A percentile compares a stretch with the other conserved stretches of the same genome.
Conservation (phyloP, 2,113 vertebrate species). For the Ophiodon elongatus region DNA sequence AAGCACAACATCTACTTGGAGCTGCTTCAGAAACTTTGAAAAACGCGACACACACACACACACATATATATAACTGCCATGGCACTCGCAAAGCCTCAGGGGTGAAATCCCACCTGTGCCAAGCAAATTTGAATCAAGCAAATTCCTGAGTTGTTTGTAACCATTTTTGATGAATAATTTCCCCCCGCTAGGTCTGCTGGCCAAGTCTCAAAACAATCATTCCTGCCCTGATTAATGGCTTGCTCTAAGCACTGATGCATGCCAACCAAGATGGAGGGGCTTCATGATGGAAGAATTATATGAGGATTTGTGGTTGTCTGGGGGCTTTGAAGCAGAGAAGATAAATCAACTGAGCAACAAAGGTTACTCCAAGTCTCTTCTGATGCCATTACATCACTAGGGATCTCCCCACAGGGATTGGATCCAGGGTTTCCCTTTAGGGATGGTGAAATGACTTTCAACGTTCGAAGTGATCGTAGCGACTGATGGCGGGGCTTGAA, state of each 20-base stretch:
- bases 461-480: not conserved
- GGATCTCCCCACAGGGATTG: conserved; percentile 20
- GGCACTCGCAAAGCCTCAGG: conserved; percentile 23
- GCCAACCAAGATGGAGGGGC: conserved; percentile 53
- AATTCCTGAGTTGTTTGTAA: conserved; percentile 59
- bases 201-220: conserved; percentile 70
- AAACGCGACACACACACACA: not conserved
- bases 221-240: conserved; percentile 70
- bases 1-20: conserved; percentile 1
- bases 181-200: conserved; percentile 21
- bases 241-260: conserved; percentile 54
- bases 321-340: conserved; percentile 27
- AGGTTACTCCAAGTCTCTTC: conserved; percentile 39
- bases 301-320: conserved; percentile 52
- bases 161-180: conserved; percentile 58
- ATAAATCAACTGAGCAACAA: conserved; percentile 43
- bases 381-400: conserved; percentile 25
- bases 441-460: not conserved
- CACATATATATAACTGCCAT: not conserved
- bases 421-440: not conserved
- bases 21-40: conserved; percentile 13
- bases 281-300: conserved; percentile 55
- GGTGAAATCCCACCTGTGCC: conserved; percentile 46
- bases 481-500: conserved; percentile 4
- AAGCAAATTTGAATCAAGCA: conserved; percentile 49